Base-by-base conservation (phyloP, 1,140 invertebrate genomes). In the Cydia pomonella region DNA sequence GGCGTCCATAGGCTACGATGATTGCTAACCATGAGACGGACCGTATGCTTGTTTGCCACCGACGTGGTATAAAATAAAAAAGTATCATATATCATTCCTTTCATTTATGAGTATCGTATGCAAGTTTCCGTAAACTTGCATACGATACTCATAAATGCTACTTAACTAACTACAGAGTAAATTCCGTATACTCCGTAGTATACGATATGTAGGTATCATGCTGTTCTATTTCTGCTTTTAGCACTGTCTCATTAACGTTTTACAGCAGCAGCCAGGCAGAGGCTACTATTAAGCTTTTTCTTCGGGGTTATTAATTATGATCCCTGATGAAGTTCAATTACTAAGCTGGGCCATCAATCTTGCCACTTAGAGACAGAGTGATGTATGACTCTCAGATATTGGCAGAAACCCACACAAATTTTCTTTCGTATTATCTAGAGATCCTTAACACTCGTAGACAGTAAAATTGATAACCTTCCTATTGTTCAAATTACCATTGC, bases 301-400 rank as follows among this genome's bases (percentile, higher is more conserved):
- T 33, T 33, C n/a, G 66, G 74, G 73, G 47, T 73, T 73, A 77
- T 80, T 80, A 80, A 80, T 80, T 78, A 81, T 77, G 78, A 76
- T 80, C 80, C 74, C 77, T 85, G 83, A 85, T 85, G 84, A 85
- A 85, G 77, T 79, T 77, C 79, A 84, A 83, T 87, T 85, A 82
- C 79, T 79, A 80, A 80, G 76, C 81, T 78, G 73, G 75, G 79
- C 76, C 79, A 87, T 85, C 80, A 85, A 84, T 85, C 81, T 82
- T 79, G 69, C 23, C 75, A 76, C 59, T 50, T 29, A 12, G 64
- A 77, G 81, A 80, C 79, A 82, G 76, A 66, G 75, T 84, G 81
- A 84, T 84, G 80, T 82, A 87, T 85, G 82, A 80, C 75, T 74
- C 75, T 66, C 63, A 66, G 63, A 76, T 73, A 82, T 80, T 78